These are phyloP conservation scores for Aphelocoma coerulescens DNA, from an alignment of 2,113 vertebrate species.

Conservation along the genomic window DNA sequence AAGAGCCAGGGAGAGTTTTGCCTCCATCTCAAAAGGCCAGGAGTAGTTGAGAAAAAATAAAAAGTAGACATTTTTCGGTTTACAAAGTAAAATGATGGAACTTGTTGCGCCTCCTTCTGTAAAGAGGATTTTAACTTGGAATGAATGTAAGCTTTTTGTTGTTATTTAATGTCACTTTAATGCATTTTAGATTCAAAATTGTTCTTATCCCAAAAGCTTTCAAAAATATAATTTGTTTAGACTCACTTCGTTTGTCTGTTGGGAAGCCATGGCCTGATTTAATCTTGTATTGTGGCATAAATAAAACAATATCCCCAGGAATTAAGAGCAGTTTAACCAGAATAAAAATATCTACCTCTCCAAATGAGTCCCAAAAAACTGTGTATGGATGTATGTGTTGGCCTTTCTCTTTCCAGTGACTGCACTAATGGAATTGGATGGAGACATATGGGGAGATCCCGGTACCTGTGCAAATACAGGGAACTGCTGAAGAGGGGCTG, in stretches of 20 bases:
- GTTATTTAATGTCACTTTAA: constrained; percentile 18
- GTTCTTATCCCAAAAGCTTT: constrained; percentile 39
- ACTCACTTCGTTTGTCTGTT: neutral
- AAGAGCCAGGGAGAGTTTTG: constrained; percentile 15
- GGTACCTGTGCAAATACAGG: neutral
- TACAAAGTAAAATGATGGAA: neutral
- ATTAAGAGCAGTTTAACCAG: constrained; percentile 26
- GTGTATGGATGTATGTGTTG: neutral
- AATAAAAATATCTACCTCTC: constrained; percentile 33
- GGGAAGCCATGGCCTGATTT: constrained; percentile 44
- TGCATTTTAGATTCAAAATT: constrained; percentile 34
- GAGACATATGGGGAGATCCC: neutral
- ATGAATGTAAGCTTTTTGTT: neutral
- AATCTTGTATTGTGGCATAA: constrained; percentile 14
- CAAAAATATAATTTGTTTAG: constrained; percentile 43
- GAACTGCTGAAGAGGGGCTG: neutral
- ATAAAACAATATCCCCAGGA: constrained; percentile 54
- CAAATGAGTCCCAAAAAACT: neutral
- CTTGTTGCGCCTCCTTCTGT: neutral
- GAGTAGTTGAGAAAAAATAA: neutral
- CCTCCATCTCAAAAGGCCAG: neutral
- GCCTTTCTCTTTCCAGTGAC: constrained; percentile 7
- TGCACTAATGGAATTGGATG: neutral
- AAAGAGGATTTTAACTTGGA: neutral
- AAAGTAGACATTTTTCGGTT: neutral